A percentile compares a stretch with the other conserved stretches of the same genome.
Evolutionary conservation across 2,888 invertebrate species (phyloP).

Genomic region (Sarcophaga carnaria): DNA sequence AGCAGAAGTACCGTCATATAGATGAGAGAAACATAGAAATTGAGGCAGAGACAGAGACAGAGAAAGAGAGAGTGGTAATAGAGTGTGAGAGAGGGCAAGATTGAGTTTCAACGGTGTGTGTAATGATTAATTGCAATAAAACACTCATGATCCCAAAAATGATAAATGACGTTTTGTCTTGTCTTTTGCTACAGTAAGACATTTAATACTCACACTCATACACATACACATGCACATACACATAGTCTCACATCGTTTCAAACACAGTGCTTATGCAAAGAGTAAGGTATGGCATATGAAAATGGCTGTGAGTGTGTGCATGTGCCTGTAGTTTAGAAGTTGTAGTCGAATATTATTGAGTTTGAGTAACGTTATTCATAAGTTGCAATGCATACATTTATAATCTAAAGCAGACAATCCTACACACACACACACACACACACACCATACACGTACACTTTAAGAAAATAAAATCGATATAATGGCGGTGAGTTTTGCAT

Average conservation of each 20-base stretch:
- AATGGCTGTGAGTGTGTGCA: too few relatives aligned
- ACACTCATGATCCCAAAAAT: slow-evolving; percentile 79
- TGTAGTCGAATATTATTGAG: background rate
- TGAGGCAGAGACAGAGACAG: too few relatives aligned
- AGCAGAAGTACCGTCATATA: too few relatives aligned
- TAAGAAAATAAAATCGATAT: too few relatives aligned
- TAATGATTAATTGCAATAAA: slow-evolving; percentile 80
- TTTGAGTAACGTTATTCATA: background rate
- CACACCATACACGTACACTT: background rate
- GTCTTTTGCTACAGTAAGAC: slow-evolving; percentile 50
- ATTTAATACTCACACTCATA: slow-evolving; percentile 42
- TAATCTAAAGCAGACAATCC: background rate
- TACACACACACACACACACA: background rate
- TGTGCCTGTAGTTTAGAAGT: background rate
- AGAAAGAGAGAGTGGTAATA: background rate
- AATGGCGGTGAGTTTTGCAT: too few relatives aligned
- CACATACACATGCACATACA: background rate
- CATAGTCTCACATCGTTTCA: background rate
- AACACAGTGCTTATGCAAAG: background rate
- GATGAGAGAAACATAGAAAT: too few relatives aligned
- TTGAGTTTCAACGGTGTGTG: slow-evolving; percentile 70
- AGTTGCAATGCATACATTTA: background rate
- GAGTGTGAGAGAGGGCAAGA: slow-evolving; percentile 38
- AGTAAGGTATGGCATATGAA: too few relatives aligned
- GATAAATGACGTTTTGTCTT: slow-evolving; percentile 78